These are phyloP conservation scores for Lutjanus erythropterus DNA, from an alignment of 2,113 vertebrate genomes.

Conservation along the genomic window DNA sequence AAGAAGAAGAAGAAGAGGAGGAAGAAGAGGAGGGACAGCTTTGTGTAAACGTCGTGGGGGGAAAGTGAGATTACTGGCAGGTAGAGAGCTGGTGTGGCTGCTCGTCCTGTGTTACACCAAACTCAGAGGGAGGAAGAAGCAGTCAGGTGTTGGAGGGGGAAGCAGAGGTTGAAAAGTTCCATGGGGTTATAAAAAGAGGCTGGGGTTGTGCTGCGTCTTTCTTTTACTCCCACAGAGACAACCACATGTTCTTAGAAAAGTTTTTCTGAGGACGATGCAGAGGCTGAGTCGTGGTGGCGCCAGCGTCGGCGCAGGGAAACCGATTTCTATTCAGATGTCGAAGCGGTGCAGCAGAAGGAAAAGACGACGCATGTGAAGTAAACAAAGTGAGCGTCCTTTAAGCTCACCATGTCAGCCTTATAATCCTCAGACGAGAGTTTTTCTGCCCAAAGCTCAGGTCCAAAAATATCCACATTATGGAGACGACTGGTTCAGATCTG, in stretches of 20 bases:
- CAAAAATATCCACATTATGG: not conserved
- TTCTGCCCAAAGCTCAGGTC: not conserved
- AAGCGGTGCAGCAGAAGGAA: slow-evolving; percentile 28
- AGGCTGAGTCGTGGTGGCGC: not conserved
- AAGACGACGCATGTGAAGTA: slow-evolving; percentile 11
- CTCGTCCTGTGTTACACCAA: slow-evolving; percentile 13
- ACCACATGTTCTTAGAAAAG: not conserved
- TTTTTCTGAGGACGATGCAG: not conserved
- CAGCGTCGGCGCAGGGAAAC: not conserved
- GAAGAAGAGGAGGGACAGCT: slow-evolving; percentile 4
- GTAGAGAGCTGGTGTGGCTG: slow-evolving; percentile 31
- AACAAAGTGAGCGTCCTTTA: not conserved
- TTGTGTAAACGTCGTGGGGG: slow-evolving; percentile 14
- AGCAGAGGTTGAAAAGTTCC: not conserved
- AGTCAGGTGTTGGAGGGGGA: not conserved
- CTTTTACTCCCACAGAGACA: not conserved
- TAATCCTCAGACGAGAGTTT: slow-evolving; percentile 24
- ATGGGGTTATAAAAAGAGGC: slow-evolving; percentile 24
- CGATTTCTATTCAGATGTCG: slow-evolving; percentile 7
- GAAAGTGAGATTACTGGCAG: slow-evolving; percentile 35
- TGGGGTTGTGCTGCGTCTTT: slow-evolving; percentile 41
- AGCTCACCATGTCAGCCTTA: not conserved
- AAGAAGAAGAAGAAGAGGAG: not conserved
- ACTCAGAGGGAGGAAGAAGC: slow-evolving; percentile 23
- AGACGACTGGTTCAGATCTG: not conserved